Evolutionary conservation across 2,888 invertebrate species (phyloP).

Genomic region (Nebria salina): DNA sequence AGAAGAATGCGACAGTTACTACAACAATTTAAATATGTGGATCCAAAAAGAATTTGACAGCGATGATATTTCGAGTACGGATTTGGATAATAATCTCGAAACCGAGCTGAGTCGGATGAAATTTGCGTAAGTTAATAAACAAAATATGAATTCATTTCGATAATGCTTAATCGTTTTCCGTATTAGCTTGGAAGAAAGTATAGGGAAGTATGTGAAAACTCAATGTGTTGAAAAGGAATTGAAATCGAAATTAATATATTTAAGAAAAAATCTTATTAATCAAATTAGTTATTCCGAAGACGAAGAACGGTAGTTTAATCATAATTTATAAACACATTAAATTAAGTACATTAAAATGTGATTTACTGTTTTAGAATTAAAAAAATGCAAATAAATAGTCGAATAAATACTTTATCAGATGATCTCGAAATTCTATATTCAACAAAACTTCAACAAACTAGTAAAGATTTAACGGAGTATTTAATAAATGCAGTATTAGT

Average conservation of each 20-base stretch:
- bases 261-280: constrained; percentile 16
- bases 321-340: background rate
- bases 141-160: background rate
- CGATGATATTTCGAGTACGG: constrained; percentile 10
- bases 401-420: constrained; percentile 28
- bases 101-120: constrained; percentile 30
- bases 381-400: constrained; percentile 28
- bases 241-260: constrained; percentile 21
- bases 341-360: background rate
- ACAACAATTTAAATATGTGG: constrained; percentile 33
- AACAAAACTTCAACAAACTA: constrained; percentile 26
- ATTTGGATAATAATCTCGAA: constrained; percentile 18
- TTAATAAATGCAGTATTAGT: constrained; percentile 31
- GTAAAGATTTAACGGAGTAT: constrained; percentile 25
- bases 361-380: constrained; percentile 25
- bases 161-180: background rate
- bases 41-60: constrained; percentile 34
- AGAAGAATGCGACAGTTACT: constrained; percentile 26
- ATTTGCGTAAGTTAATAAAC: constrained; percentile 21
- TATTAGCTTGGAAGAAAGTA: constrained; percentile 24
- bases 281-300: constrained; percentile 8
- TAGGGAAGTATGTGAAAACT: constrained; percentile 24
- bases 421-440: constrained; percentile 24
- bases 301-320: background rate
- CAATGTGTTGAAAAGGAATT: constrained; percentile 36